phyloP scores from a whole-genome alignment of 2,888 invertebrate species.

The Anagyrus pseudococci region DNA sequence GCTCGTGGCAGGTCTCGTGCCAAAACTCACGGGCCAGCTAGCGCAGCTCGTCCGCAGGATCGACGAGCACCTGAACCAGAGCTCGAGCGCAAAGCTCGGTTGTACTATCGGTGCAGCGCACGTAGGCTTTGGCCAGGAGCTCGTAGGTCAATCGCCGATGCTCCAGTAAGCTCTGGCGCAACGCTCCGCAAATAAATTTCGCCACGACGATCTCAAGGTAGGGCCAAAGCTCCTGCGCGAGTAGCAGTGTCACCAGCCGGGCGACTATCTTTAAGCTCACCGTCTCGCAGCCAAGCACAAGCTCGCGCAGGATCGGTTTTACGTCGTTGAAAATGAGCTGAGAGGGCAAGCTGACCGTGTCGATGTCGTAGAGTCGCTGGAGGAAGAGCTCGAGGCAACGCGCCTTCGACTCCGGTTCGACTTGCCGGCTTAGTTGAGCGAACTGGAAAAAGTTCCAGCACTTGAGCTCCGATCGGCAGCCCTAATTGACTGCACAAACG shows the following conservation, averaged over 20 bases:
- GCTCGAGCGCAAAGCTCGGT: background rate
- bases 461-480: conserved; percentile 64
- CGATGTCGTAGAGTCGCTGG: background rate
- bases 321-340: conserved; percentile 47
- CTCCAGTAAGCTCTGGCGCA: conserved; percentile 2
- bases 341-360: background rate
- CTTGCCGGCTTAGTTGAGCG: conserved; percentile 1
- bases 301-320: background rate
- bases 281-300: background rate
- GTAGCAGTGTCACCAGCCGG: background rate
- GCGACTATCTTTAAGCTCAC: conserved; percentile 7
- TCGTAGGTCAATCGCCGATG: conserved; percentile 1
- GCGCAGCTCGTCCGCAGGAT: conserved; percentile 17
- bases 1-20: conserved; percentile 63
- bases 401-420: background rate
- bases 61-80: conserved; percentile 6
- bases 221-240: background rate
- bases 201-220: background rate
- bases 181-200: background rate
- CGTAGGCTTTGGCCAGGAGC: conserved; percentile 5
- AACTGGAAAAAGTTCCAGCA: conserved; percentile 62
- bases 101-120: background rate
- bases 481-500: conserved; percentile 13
- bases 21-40: conserved; percentile 64
- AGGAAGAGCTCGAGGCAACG: conserved; percentile 18